Evolutionary conservation across 2,888 invertebrate genomes (phyloP).

Genomic region (Tetragonisca angustula): DNA sequence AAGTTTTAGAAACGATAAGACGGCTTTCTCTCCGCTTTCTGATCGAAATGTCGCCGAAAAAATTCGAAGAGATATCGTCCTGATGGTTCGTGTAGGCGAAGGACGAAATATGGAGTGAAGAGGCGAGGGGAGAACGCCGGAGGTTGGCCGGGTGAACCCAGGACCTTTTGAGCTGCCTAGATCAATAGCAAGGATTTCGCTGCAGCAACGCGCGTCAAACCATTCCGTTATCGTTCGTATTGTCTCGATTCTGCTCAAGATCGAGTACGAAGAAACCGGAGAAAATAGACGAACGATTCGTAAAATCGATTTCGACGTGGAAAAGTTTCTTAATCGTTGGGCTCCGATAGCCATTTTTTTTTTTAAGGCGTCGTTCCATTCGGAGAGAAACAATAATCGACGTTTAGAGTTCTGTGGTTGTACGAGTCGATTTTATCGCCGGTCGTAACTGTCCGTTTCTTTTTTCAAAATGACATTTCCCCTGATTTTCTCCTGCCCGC

Average conservation of each 20-base stretch:
- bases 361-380: not conserved
- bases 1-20: not conserved
- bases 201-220: conserved; percentile 52
- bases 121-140: conserved; percentile 33
- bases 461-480: not conserved
- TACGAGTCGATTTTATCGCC: conserved; percentile 6
- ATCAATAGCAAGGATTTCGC: conserved; percentile 73
- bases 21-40: not conserved
- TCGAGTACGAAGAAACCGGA: no score
- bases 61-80: not conserved
- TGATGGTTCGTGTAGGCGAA: conserved; percentile 21
- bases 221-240: conserved; percentile 33
- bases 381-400: not conserved
- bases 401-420: not conserved
- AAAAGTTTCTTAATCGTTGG: not conserved
- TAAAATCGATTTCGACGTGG: not conserved
- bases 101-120: conserved; percentile 33
- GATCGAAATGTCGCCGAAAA: accelerated
- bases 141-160: conserved; percentile 74
- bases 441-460: not conserved
- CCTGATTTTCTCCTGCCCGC: not conserved
- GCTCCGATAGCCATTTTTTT: not conserved
- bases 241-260: not conserved
- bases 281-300: not conserved
- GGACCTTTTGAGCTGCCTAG: conserved; percentile 72